Conservation (phyloP, 2,888 invertebrate genomes). For the Zhuqinia jingwanae region DNA sequence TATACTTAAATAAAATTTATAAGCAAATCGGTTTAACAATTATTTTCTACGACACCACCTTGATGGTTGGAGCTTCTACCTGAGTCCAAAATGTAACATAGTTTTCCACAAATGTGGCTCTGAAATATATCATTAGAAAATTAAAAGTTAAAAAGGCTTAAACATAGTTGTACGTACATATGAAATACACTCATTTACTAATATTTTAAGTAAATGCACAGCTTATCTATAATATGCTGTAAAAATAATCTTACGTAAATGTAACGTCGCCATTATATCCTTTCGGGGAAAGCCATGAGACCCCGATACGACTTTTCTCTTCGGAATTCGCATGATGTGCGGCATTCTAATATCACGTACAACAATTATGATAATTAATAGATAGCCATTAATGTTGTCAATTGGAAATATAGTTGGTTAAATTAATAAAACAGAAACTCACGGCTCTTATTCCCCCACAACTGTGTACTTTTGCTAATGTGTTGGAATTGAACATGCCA, state of each 20-base stretch:
- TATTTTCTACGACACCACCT: slow-evolving; percentile 18
- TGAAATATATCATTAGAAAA: slow-evolving; percentile 48
- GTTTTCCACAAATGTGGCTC: slow-evolving; percentile 71
- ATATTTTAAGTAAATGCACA: too few species aligned
- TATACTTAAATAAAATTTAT: not conserved
- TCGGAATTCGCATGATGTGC: slow-evolving; percentile 74
- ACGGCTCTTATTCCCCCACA: slow-evolving; percentile 74
- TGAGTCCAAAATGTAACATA: slow-evolving; percentile 70
- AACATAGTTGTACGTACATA: too few species aligned
- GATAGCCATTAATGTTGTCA: too few species aligned
- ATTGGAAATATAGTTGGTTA: too few species aligned
- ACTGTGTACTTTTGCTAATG: slow-evolving; percentile 72
- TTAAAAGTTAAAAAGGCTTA: not conserved
- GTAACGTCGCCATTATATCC: slow-evolving; percentile 68
- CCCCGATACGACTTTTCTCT: slow-evolving; percentile 53
- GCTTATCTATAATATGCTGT: too few species aligned
- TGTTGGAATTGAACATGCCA: slow-evolving; percentile 73
- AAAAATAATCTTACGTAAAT: slow-evolving; percentile 66
- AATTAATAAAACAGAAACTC: slow-evolving; percentile 23
- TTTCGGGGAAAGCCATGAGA: slow-evolving; percentile 73
- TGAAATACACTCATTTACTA: too few species aligned
- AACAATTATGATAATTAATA: not conserved
- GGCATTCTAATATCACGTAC: slow-evolving; percentile 63
- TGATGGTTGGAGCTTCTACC: slow-evolving; percentile 58
- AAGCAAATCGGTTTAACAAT: too few species aligned